phyloP scores from a whole-genome alignment of 1,140 invertebrate genomes.

The Rhopalosiphum padi region DNA sequence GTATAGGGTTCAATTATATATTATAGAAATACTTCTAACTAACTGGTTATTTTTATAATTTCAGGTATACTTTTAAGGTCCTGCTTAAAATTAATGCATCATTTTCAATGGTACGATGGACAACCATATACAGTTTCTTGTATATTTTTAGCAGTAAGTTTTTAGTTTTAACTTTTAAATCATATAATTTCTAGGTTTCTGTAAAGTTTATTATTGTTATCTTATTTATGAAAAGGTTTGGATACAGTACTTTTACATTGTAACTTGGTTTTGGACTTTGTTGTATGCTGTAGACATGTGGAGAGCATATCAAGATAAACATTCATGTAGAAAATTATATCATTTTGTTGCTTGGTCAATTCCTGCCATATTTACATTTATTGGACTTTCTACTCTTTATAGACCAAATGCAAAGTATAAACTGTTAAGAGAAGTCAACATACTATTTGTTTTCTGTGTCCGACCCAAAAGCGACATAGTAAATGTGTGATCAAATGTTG shows the following conservation, averaged over 20 bases:
- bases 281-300: constrained; percentile 83
- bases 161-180: background rate
- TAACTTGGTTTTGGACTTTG: constrained; percentile 84
- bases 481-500: background rate
- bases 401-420: constrained; percentile 78
- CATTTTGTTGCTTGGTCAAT: constrained; percentile 75
- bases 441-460: background rate
- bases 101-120: constrained; percentile 47
- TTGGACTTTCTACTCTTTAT: constrained; percentile 77
- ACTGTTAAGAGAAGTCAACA: background rate
- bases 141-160: constrained; percentile 51
- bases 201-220: background rate
- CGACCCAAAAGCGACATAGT: no score
- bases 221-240: constrained; percentile 63
- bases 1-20: no score
- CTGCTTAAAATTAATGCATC: constrained; percentile 50
- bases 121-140: constrained; percentile 47
- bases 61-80: constrained; percentile 40
- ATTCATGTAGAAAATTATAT: constrained; percentile 67
- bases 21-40: background rate
- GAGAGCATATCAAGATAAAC: constrained; percentile 69
- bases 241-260: constrained; percentile 85
- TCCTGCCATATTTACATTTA: constrained; percentile 72
- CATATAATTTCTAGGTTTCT: background rate
- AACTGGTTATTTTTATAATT: background rate